These are phyloP conservation scores for Scotopteryx bipunctaria DNA, from an alignment of 2,888 invertebrate species.

Conservation along the genomic window DNA sequence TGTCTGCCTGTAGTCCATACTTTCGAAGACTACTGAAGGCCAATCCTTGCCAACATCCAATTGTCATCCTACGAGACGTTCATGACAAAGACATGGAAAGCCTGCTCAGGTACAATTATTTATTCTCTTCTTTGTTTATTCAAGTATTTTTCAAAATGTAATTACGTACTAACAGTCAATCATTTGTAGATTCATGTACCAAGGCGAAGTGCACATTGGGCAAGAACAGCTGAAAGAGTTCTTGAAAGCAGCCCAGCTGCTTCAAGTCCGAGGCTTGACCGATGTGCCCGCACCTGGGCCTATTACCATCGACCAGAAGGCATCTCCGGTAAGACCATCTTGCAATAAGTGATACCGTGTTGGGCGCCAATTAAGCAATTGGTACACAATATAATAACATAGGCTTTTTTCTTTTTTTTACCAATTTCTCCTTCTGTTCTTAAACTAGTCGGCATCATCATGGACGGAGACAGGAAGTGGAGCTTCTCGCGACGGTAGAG, in stretches of 20 bases:
- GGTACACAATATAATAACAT: not conserved
- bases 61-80: slow-evolving; percentile 93
- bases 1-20: slow-evolving; percentile 97
- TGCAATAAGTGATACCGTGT: slow-evolving; percentile 8
- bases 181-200: slow-evolving; percentile 91
- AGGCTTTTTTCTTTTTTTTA: not conserved
- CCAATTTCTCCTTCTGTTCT: slow-evolving; percentile 1
- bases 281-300: slow-evolving; percentile 87
- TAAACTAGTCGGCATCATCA: slow-evolving; percentile 69
- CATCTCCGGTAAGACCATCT: slow-evolving; percentile 87
- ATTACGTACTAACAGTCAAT: not conserved
- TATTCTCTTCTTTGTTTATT: not conserved
- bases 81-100: slow-evolving; percentile 94
- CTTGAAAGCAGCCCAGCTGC: slow-evolving; percentile 92
- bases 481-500: slow-evolving; percentile 69
- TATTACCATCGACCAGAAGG: slow-evolving; percentile 84
- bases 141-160: too few relatives aligned
- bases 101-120: slow-evolving; percentile 86
- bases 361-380: slow-evolving; percentile 7
- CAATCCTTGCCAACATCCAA: slow-evolving; percentile 95
- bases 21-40: slow-evolving; percentile 94
- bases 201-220: slow-evolving; percentile 94
- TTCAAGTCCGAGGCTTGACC: slow-evolving; percentile 93
- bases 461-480: slow-evolving; percentile 79
- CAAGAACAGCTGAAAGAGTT: slow-evolving; percentile 94